Conservation (phyloP, 2,113 vertebrate species). For the Gambusia holbrooki region DNA sequence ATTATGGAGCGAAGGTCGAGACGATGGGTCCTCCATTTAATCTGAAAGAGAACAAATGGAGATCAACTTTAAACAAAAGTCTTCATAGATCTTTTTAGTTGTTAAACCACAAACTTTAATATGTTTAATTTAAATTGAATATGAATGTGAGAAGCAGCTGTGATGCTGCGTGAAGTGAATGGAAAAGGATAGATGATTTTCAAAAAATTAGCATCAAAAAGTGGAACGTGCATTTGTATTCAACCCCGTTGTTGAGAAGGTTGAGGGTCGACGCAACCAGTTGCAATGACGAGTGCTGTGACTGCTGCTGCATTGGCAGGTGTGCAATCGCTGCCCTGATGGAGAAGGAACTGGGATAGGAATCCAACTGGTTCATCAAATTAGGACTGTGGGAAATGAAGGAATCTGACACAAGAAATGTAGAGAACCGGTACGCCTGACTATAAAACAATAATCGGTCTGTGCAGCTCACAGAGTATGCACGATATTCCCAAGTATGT, state of each 20-base stretch:
- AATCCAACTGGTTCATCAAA: too few relatives aligned
- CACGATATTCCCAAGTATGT: too few relatives aligned
- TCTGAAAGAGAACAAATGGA: conserved; percentile 14
- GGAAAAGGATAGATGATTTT: not conserved
- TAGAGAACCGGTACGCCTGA: too few relatives aligned
- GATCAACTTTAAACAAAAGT: not conserved
- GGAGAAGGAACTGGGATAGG: too few relatives aligned
- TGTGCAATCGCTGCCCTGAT: too few relatives aligned
- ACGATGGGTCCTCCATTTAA: conserved; percentile 43
- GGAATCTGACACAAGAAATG: too few relatives aligned
- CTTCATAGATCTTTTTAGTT: not conserved
- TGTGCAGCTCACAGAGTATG: too few relatives aligned
- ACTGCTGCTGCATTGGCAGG: too few relatives aligned
- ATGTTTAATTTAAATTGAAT: not conserved
- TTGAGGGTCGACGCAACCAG: too few relatives aligned
- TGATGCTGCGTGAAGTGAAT: not conserved
- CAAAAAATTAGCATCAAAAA: not conserved
- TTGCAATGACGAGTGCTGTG: not conserved
- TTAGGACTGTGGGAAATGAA: too few relatives aligned
- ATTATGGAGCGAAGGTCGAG: not conserved
- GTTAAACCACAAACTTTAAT: not conserved
- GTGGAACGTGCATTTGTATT: not conserved
- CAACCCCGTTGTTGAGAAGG: not conserved
- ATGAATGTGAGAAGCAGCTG: not conserved
- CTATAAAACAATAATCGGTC: too few relatives aligned